phyloP scores from a whole-genome alignment of 2,888 invertebrate genomes.

The Eulithis testata region DNA sequence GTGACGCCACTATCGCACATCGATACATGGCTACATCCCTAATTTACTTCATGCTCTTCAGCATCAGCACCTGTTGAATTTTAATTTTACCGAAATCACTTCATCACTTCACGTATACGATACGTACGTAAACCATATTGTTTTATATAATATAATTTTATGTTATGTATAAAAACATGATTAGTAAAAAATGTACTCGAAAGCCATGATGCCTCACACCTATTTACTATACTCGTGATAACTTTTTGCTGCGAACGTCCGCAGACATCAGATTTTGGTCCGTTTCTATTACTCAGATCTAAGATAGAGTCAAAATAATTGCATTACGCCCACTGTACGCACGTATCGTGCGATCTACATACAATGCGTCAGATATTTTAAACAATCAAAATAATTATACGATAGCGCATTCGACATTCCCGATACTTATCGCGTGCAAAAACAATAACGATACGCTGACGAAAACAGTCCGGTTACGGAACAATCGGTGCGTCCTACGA shows the following conservation, averaged over 20 bases:
- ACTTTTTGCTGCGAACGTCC: constrained; percentile 30
- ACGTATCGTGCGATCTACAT: constrained; percentile 46
- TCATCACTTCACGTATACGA: too few relatives aligned
- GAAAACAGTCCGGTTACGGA: constrained; percentile 66
- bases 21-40: constrained; percentile 49
- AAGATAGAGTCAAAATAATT: constrained; percentile 43
- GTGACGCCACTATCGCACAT: constrained; percentile 46
- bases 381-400: constrained; percentile 60
- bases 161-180: too few relatives aligned
- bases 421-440: constrained; percentile 54
- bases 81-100: constrained; percentile 1
- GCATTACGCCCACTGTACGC: constrained; percentile 33
- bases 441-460: constrained; percentile 63
- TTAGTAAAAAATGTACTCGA: not conserved
- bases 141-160: too few relatives aligned
- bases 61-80: constrained; percentile 64
- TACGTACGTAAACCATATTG: too few relatives aligned
- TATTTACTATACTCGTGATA: constrained; percentile 29
- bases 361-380: constrained; percentile 48
- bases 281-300: constrained; percentile 41
- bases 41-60: constrained; percentile 67
- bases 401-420: constrained; percentile 44
- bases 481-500: constrained; percentile 72
- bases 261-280: constrained; percentile 33
- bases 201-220: constrained; percentile 9